These are phyloP conservation scores for Lampris incognitus DNA, from an alignment of 2,113 vertebrate genomes.

Conservation along the genomic window DNA sequence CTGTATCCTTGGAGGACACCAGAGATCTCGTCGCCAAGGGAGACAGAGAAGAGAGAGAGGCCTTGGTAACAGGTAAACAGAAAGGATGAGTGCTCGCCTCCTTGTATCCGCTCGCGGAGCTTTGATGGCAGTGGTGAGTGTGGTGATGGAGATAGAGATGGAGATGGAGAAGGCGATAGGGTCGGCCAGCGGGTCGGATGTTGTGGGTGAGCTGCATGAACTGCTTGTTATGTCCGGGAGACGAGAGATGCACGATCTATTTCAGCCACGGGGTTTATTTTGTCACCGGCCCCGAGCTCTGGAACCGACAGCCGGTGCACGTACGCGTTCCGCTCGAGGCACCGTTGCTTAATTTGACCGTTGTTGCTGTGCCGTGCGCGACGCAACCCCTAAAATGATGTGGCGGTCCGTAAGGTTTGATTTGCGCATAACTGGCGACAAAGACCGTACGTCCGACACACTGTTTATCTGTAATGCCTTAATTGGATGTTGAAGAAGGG, in stretches of 20 bases:
- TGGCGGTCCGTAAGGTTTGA: slow-evolving; percentile 2
- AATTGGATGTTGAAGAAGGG: not conserved
- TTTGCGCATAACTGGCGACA: slow-evolving; percentile 67
- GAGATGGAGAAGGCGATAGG: too few relatives aligned
- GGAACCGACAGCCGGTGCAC: not conserved
- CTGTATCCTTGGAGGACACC: slow-evolving; percentile 76
- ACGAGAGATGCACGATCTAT: slow-evolving; percentile 42
- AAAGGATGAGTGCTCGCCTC: not conserved
- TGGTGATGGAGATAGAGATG: slow-evolving; percentile 40
- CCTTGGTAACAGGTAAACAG: slow-evolving; percentile 77
- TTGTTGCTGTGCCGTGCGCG: too few relatives aligned
- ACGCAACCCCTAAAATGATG: too few relatives aligned
- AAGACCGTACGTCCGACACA: not conserved
- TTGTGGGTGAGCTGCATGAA: slow-evolving; percentile 15
- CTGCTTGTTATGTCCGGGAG: slow-evolving; percentile 43
- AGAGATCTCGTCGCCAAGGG: slow-evolving; percentile 75
- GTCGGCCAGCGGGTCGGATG: too few relatives aligned
- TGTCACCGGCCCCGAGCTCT: slow-evolving; percentile 25
- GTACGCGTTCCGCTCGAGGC: too few relatives aligned
- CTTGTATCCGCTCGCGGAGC: too few relatives aligned
- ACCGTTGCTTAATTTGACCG: too few relatives aligned
- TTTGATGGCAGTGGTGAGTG: too few relatives aligned
- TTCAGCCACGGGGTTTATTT: slow-evolving; percentile 9
- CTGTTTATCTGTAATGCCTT: not conserved
- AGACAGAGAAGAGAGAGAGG: slow-evolving; percentile 53